Evolutionary conservation across 2,113 vertebrate species (phyloP).

Genomic region (Agelaius tricolor): DNA sequence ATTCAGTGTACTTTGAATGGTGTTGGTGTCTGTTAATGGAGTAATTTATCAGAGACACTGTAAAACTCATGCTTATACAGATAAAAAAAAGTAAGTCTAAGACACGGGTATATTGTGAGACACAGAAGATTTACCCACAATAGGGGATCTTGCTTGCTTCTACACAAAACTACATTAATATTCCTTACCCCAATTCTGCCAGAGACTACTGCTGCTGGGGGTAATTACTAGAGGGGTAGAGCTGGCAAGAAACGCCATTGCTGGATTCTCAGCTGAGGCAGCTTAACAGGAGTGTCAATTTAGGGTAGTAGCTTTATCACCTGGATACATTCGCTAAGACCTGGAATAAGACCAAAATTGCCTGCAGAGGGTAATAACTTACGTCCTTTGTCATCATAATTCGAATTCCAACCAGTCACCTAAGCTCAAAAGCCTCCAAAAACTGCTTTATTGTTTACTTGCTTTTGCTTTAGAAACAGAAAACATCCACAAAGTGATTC

Average conservation of each 20-base stretch:
- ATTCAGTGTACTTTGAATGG: background rate
- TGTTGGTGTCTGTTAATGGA: background rate
- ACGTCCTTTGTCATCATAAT: background rate
- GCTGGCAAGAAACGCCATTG: background rate
- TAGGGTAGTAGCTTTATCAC: constrained; percentile 37
- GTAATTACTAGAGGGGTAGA: background rate
- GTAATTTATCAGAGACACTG: background rate
- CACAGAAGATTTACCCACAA: background rate
- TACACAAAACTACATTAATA: accelerated
- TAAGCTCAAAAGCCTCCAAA: background rate
- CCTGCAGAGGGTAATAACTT: constrained; percentile 21
- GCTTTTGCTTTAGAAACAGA: background rate
- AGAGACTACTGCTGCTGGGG: background rate
- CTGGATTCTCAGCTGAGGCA: background rate
- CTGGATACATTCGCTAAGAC: background rate
- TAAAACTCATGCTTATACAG: background rate
- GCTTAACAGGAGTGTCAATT: constrained; percentile 18
- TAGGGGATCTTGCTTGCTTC: background rate
- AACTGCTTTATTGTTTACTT: background rate
- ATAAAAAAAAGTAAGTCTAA: background rate
- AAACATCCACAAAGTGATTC: background rate
- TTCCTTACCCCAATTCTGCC: background rate
- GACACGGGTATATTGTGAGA: background rate
- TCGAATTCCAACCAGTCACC: background rate
- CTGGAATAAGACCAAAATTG: constrained; percentile 26